These are phyloP conservation scores for Cossypha polioptera DNA, from an alignment of 2,797 vertebrate genomes.

Conservation along the genomic window DNA sequence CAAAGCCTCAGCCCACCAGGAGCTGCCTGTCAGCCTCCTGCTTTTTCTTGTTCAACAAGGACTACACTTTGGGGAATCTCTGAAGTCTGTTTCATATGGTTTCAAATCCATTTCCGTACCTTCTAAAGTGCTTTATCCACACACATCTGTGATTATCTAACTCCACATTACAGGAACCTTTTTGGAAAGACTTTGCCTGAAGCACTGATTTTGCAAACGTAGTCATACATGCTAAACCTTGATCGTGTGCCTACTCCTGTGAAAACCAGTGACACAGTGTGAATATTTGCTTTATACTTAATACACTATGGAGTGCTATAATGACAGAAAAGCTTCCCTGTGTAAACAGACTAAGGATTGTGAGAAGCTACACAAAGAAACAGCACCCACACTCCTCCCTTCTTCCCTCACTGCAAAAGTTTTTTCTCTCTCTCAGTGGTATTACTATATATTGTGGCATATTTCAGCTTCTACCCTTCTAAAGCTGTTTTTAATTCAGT, in stretches of 20 bases:
- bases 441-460: not conserved
- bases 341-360: not conserved
- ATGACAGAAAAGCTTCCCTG: not conserved
- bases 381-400: not conserved
- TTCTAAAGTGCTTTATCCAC: not conserved
- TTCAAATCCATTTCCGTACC: not conserved
- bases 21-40: not conserved
- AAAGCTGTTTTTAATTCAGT: slow-evolving; percentile 8
- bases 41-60: not conserved
- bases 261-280: not conserved
- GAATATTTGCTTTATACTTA: not conserved
- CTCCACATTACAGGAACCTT: not conserved
- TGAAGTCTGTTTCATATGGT: not conserved
- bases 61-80: not conserved
- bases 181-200: not conserved
- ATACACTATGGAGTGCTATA: not conserved
- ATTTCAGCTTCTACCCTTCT: not conserved
- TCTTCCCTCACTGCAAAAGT: not conserved
- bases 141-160: not conserved
- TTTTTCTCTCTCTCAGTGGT: not conserved
- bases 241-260: not conserved
- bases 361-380: not conserved
- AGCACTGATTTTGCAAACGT: not conserved
- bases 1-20: not conserved
- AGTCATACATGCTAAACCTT: not conserved